Evolutionary conservation across 1,140 invertebrate species (phyloP), one percentile per base, ranked within the genome.

Genomic region (Pollicipes pollicipes): DNA sequence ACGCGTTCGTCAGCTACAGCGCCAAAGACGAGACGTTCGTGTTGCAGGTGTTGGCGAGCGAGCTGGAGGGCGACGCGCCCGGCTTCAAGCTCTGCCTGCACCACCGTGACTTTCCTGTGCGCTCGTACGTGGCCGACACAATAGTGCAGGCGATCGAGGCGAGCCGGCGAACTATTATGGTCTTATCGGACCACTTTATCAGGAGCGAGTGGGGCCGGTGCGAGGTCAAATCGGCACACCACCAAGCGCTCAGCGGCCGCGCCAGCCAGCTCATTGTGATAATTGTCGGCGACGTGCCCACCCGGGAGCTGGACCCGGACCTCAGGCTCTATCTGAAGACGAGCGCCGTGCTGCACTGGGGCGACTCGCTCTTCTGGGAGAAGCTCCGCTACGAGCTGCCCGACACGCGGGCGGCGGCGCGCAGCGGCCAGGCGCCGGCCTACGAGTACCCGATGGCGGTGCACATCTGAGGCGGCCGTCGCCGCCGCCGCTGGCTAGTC

Each of bases 21-120:
- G 89, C 90, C 28, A 91, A 93, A 79, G 93, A 97, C 80, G 90
- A 94, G 76, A 87, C 92, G 77, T 92, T 93, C 77, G 89, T 95
- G 0, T 82, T 89, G 30, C 88, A 91, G 74, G 89, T 88, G 16
- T 83, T 97, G 64, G 88, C 88, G 3, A 86, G 86, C 3, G 90
- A 93, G 76, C 79, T 97, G 68, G 93, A 97, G 79, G 87, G 88
- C 72, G 87, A 85, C 3, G 86, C 87, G 0, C 85, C 89, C 70
- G 81, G 81, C n/a, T 80, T 79, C 74, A 69, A 77, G 63, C 70
- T 83, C 30, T 82, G 80, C 70, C 74, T 83, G 30, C 77, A 77
- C 68, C 77, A 79, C 45, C 76, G 82, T 30, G 81, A 83, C 73
- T 73, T 73, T 66, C 69, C 89, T 0, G 85, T 88, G 24, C 84